Evolutionary conservation across 2,113 vertebrate genomes (phyloP).

Genomic region (Silurus glanis): DNA sequence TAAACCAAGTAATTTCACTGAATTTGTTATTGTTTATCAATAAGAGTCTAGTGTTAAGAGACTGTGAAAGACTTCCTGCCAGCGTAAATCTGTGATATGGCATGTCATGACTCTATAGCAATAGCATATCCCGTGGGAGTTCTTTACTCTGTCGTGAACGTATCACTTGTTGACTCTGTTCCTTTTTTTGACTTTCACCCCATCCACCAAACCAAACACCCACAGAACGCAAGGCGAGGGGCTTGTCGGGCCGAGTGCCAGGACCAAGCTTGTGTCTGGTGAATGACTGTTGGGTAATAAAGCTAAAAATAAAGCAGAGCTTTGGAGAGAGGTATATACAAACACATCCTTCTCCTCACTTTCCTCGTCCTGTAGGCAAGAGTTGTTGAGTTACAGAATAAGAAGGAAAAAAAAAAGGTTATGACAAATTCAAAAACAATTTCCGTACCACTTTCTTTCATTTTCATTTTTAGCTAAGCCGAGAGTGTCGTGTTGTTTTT

Average conservation of each 20-base stretch:
- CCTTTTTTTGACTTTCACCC: constrained; percentile 14
- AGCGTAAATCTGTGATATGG: constrained; percentile 36
- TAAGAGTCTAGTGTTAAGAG: constrained; percentile 5
- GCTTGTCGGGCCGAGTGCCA: constrained; percentile 31
- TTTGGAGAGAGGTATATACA: constrained; percentile 20
- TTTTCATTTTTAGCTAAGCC: not conserved
- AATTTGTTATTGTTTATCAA: constrained; percentile 21
- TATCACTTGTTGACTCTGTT: not conserved
- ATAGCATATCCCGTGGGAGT: constrained; percentile 23
- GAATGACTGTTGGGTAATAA: constrained; percentile 37
- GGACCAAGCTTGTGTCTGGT: constrained; percentile 28
- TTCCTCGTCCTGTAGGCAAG: not conserved
- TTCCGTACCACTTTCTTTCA: not conserved
- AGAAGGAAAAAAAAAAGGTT: not conserved
- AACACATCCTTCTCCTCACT: constrained; percentile 9
- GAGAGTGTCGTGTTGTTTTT: not conserved
- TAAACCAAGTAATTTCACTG: not conserved
- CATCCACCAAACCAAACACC: constrained; percentile 10
- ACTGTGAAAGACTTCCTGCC: constrained; percentile 21
- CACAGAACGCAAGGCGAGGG: constrained; percentile 4
- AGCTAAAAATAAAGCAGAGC: constrained; percentile 37
- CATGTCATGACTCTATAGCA: constrained; percentile 37
- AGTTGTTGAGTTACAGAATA: not conserved
- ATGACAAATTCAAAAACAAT: not conserved
- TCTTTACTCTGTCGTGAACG: constrained; percentile 8